A percentile compares a stretch with the other conserved stretches of the same genome.
These are phyloP conservation scores for Triops longicaudatus DNA, from an alignment of 1,140 invertebrate genomes.

Conservation along the genomic window DNA sequence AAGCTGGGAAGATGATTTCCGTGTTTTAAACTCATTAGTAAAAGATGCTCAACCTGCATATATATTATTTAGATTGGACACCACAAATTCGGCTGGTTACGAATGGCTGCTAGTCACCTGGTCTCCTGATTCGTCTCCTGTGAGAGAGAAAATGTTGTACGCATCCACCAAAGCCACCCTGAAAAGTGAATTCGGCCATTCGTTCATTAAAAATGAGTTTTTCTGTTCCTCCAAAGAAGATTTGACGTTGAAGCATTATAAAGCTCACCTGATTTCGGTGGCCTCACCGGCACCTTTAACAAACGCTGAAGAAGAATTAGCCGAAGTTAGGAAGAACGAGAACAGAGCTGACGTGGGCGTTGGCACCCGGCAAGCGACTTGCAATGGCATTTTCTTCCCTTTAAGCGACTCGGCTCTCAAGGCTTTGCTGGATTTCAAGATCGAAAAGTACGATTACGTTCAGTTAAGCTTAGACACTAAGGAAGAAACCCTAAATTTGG, in stretches of 20 bases:
- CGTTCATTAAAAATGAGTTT: conserved; percentile 81
- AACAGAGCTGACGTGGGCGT: conserved; percentile 55
- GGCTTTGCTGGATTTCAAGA: conserved; percentile 52
- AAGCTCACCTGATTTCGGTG: conserved; percentile 63
- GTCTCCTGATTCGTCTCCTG: conserved; percentile 81
- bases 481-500: conserved; percentile 67
- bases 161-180: conserved; percentile 96
- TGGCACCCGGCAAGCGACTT: conserved; percentile 78
- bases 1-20: conserved; percentile 83
- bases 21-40: conserved; percentile 62
- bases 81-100: conserved; percentile 61
- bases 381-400: conserved; percentile 87
- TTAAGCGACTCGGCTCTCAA: conserved; percentile 69
- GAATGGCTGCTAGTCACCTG: conserved; percentile 93
- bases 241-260: conserved; percentile 69
- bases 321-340: conserved; percentile 66
- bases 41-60: conserved; percentile 87
- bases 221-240: conserved; percentile 57
- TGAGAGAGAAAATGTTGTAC: conserved; percentile 96
- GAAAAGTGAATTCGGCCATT: conserved; percentile 90
- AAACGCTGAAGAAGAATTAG: conserved; percentile 76
- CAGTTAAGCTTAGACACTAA: conserved; percentile 57
- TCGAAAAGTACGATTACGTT: conserved; percentile 50
- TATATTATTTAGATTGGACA: conserved; percentile 80
- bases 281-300: conserved; percentile 80